Evolutionary conservation across 2,888 invertebrate genomes (phyloP).

Genomic region (Cistogaster globosa): DNA sequence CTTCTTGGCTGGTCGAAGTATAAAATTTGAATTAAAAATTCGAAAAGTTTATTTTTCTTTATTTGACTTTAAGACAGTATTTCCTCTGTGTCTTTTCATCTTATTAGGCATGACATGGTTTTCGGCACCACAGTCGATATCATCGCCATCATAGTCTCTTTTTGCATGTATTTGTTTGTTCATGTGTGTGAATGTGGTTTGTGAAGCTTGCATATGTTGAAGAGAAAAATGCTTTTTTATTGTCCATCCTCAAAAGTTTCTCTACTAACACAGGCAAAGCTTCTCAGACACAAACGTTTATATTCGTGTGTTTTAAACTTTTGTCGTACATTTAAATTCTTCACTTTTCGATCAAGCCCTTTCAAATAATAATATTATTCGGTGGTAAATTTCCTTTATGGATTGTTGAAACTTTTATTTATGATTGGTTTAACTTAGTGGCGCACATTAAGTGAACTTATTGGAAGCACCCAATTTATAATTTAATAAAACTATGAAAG

Average conservation of each 20-base stretch:
- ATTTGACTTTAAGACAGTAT: not conserved
- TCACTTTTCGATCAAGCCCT: too few species aligned
- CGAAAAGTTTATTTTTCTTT: not conserved
- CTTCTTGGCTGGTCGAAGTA: not conserved
- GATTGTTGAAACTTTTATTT: too few species aligned
- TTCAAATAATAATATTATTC: too few species aligned
- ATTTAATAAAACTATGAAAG: too few species aligned
- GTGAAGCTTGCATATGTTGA: not conserved
- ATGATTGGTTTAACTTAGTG: too few species aligned
- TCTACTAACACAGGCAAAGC: too few species aligned
- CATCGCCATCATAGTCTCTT: not conserved
- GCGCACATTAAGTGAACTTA: too few species aligned
- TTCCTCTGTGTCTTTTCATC: not conserved
- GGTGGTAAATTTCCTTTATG: too few species aligned
- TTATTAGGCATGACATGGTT: slow-evolving; percentile 22
- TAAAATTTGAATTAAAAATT: not conserved
- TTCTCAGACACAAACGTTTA: too few species aligned
- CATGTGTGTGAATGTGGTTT: slow-evolving; percentile 38
- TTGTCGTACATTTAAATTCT: too few species aligned
- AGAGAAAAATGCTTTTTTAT: not conserved
- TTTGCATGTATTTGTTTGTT: not conserved
- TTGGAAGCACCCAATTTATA: too few species aligned
- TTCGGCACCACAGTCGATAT: not conserved
- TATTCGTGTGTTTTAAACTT: not conserved
- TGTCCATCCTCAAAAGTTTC: slow-evolving; percentile 7